These are phyloP conservation scores for Spinibarbus caldwelli DNA, from an alignment of 2,797 vertebrate species.

Conservation along the genomic window DNA sequence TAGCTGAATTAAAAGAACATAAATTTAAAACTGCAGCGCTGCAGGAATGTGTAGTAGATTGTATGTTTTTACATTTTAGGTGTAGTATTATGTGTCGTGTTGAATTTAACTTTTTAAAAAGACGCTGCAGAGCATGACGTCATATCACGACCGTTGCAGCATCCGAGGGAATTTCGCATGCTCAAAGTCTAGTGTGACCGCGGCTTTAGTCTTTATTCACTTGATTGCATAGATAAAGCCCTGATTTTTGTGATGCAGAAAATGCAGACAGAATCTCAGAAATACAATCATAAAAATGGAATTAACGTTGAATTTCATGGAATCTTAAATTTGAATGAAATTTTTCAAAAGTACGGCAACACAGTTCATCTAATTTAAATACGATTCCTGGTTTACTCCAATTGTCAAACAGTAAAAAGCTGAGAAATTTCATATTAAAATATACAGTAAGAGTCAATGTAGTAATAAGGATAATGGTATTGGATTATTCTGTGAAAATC, in stretches of 20 bases:
- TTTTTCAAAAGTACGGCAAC: background rate
- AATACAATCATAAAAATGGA: no score
- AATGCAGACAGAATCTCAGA: background rate
- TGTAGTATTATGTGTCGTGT: no score
- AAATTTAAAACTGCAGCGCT: no score
- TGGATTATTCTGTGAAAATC: background rate
- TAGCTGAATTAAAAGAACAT: no score
- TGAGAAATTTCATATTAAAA: background rate
- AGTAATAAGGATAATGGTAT: background rate
- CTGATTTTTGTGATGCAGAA: background rate
- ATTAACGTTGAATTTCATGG: background rate
- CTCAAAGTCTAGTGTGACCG: no score
- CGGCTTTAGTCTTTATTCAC: background rate
- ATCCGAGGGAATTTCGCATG: no score
- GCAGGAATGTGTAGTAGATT: no score
- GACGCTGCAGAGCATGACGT: no score
- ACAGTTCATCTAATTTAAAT: background rate
- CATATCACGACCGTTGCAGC: no score
- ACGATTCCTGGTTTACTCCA: background rate
- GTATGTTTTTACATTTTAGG: no score
- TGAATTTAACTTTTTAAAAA: no score
- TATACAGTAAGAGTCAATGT: background rate
- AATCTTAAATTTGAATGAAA: no score
- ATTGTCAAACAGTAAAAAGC: background rate
- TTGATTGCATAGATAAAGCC: background rate